Base-by-base conservation (phyloP, 2,113 vertebrate genomes). In the Castor canadensis region DNA sequence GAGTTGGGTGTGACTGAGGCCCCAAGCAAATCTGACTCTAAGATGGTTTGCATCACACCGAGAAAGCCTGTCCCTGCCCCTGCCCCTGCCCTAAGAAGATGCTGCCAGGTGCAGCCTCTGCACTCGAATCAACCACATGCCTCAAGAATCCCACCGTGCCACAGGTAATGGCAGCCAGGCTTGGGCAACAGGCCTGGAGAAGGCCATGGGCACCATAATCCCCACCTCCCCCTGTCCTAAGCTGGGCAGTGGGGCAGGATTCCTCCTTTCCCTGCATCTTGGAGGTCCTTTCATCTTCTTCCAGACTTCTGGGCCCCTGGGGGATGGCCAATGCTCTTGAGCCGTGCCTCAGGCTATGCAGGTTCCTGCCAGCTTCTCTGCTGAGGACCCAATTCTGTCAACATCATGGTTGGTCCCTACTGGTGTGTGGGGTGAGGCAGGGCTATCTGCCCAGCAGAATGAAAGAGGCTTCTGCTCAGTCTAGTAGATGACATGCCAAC, bases 211-310 rank as follows among this genome's bases (percentile, higher is more conserved):
- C 52, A 49, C 43, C 43, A 2, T 1, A 24, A 32, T 2, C 8
- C 15, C 35, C 0, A 3, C 28, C 16, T 9, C 28, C 13, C 6
- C 38, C 9, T 56, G 20, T 49, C 22, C 67, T 16, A 43, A 54
- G 30, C 54, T 24, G 3, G n/a, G 77, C 45, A 10, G 30, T 22
- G 17, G 62, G 8, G 45, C 22, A 54, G 45, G 26, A 38, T 9
- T 28, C 19, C 0, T 5, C 22, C 35, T 6, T 4, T 4, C 11
- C 26, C 19, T 40, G 9, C 15, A 9, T 3, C 6, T 9, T 2
- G 1, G 1, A 28, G 47, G 28, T 35, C 17, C 40, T 47, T 6
- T 32, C 38, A 2, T 35, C n/a, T 56, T 71, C 38, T 49, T 28
- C 47, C 45, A 58, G 82, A 9, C 3, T 11, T 66, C 64, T 45